Percentiles rank a stretch among this genome's conserved stretches.
phyloP scores from a whole-genome alignment of 1,140 invertebrate genomes.

The Bombyx mori region ASM3026992v2 NC_085109.1:8112001-8112500 shows the following conservation, averaged over 20 bases:
- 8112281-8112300: constrained; percentile 98
- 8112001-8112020: constrained; percentile 96
- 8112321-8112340: constrained; percentile 97
- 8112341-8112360: constrained; percentile 96
- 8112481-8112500: constrained; percentile 97
- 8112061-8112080: constrained; percentile 96
- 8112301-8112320: constrained; percentile 97
- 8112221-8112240: constrained; percentile 96
- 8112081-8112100: constrained; percentile 99
- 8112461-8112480: constrained; percentile 98
- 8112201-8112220: constrained; percentile 99
- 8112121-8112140: constrained; percentile 97
- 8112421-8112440: constrained; percentile 99
- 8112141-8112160: constrained; percentile 93
- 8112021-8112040: constrained; percentile 98
- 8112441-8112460: constrained; percentile 98
- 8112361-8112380: constrained; percentile 99
- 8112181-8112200: constrained; percentile 99
- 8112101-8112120: constrained; percentile 99
- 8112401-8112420: constrained; percentile 97
- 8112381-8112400: constrained; percentile 98
- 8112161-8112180: constrained; percentile 99
- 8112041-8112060: constrained; percentile 99
- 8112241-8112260: constrained; percentile 98
- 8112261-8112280: constrained; percentile 94